Evolutionary conservation across 1,140 invertebrate species (phyloP).

Genomic region (Dreissena rostriformis): DNA sequence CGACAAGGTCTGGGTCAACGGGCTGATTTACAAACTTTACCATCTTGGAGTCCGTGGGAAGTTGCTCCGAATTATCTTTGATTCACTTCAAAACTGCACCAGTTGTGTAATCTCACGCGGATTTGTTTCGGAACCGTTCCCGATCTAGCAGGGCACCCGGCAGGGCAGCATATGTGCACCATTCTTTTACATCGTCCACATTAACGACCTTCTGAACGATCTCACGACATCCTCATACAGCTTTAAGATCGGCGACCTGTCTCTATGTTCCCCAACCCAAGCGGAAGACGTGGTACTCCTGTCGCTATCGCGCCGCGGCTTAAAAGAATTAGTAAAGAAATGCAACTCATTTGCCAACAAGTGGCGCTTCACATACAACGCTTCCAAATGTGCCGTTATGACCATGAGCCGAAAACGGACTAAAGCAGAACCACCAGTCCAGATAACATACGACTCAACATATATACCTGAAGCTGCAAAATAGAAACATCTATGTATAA

Average conservation of each 20-base stretch:
- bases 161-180: conserved; percentile 12
- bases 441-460: too few relatives aligned
- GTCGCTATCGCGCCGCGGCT: background rate
- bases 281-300: conserved; percentile 12
- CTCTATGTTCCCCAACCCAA: background rate
- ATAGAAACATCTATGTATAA: background rate
- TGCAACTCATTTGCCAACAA: conserved; percentile 10
- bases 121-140: background rate
- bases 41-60: background rate
- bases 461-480: too few relatives aligned
- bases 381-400: background rate
- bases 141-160: background rate
- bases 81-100: background rate
- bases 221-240: background rate
- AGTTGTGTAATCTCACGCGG: background rate
- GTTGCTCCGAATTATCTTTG: background rate
- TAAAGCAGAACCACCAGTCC: too few relatives aligned
- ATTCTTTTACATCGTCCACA: conserved; percentile 5
- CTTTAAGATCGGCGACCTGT: background rate
- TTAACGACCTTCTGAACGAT: conserved; percentile 2
- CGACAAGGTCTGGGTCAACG: background rate
- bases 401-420: too few relatives aligned
- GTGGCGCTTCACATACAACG: conserved; percentile 2
- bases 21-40: background rate
- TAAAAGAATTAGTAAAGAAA: background rate